Evolutionary conservation across 2,113 vertebrate species (phyloP).

Genomic region (Ceratotherium simum): DNA sequence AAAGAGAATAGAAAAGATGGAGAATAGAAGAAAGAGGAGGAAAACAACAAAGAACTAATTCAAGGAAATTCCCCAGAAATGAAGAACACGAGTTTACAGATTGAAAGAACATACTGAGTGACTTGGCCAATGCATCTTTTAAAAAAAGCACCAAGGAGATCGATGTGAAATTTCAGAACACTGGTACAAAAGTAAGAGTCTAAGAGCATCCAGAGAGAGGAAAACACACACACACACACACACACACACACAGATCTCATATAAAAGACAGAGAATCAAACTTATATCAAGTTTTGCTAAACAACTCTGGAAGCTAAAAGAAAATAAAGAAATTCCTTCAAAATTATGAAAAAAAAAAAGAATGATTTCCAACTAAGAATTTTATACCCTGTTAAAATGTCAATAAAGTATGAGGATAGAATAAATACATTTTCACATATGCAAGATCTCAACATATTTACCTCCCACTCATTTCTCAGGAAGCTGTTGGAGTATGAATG

Average conservation of each 20-base stretch:
- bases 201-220: background rate
- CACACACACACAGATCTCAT: background rate
- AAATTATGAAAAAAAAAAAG: background rate
- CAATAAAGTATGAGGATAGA: background rate
- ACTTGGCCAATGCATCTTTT: background rate
- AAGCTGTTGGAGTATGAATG: background rate
- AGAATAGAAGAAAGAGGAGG: background rate
- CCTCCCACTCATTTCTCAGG: background rate
- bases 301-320: background rate
- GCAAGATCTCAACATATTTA: background rate
- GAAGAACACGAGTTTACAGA: background rate
- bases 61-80: background rate
- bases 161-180: background rate
- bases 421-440: background rate
- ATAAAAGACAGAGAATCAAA: background rate
- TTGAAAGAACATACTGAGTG: background rate
- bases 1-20: background rate
- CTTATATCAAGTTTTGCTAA: background rate
- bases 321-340: background rate
- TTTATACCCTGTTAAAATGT: background rate
- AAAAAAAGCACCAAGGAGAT: background rate
- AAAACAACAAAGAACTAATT: background rate
- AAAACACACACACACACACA: background rate
- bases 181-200: background rate
- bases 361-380: background rate